These are phyloP conservation scores for Psittacus erithacus DNA, from an alignment of 2,113 vertebrate species.

Conservation along the genomic window DNA sequence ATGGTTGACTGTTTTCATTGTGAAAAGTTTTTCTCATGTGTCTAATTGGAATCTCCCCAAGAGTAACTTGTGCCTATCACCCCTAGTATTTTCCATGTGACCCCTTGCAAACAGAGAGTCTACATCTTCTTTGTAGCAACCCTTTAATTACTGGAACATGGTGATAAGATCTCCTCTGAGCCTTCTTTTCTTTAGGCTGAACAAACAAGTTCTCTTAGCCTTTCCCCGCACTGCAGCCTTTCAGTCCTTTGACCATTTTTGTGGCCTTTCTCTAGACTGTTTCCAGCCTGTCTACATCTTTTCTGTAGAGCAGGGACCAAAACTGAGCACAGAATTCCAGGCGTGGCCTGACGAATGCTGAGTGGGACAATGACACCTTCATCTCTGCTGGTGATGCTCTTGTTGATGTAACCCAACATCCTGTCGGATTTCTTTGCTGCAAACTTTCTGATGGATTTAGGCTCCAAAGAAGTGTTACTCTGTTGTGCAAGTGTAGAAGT, in stretches of 20 bases:
- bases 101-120: neutral
- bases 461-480: neutral
- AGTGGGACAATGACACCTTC: neutral
- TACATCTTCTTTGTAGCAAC: neutral
- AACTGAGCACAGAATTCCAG: neutral
- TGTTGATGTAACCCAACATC: neutral
- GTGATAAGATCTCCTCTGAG: neutral
- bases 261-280: neutral
- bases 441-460: neutral
- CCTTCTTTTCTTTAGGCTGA: neutral
- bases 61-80: neutral
- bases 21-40: neutral
- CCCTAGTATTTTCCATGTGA: neutral
- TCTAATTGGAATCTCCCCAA: neutral
- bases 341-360: neutral
- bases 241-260: neutral
- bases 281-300: neutral
- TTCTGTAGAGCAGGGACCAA: neutral
- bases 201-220: neutral
- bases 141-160: neutral
- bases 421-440: neutral
- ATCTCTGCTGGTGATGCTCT: neutral
- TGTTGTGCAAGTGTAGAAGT: neutral
- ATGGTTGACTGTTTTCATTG: neutral
- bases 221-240: neutral